Evolutionary conservation across 2,888 invertebrate genomes (phyloP).

Genomic region (Coenonympha arcania): DNA sequence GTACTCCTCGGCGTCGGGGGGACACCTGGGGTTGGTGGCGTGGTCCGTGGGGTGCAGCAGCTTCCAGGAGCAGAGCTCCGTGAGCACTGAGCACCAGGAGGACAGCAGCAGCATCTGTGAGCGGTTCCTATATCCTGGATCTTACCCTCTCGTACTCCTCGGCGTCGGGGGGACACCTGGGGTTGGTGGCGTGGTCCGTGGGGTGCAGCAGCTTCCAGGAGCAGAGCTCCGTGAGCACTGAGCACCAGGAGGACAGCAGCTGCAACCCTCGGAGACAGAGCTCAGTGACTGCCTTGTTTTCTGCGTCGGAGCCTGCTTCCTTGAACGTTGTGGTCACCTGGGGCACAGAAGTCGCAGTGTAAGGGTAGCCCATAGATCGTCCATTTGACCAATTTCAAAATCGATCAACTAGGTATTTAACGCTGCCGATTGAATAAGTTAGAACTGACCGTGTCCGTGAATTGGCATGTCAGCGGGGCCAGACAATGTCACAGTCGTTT

Average conservation of each 20-base stretch:
- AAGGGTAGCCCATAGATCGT: no score
- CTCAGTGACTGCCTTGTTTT: slow-evolving; percentile 93
- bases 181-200: slow-evolving; percentile 96
- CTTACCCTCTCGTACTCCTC: slow-evolving; percentile 96
- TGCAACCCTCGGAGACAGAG: slow-evolving; percentile 94
- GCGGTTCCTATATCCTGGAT: neutral
- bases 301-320: slow-evolving; percentile 91
- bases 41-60: no score
- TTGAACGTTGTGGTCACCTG: slow-evolving; percentile 94
- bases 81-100: neutral
- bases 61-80: neutral
- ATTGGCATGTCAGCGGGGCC: no score
- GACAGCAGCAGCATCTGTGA: no score
- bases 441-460: no score
- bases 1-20: no score
- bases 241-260: slow-evolving; percentile 96
- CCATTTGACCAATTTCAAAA: no score
- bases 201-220: slow-evolving; percentile 99
- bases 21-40: no score
- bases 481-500: no score
- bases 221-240: slow-evolving; percentile 95
- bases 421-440: no score
- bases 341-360: no score
- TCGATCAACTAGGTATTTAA: no score
- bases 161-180: slow-evolving; percentile 94